A percentile compares a stretch with the other conserved stretches of the same genome.
phyloP scores from a whole-genome alignment of 2,888 invertebrate genomes.

The Plusia festucae region DNA sequence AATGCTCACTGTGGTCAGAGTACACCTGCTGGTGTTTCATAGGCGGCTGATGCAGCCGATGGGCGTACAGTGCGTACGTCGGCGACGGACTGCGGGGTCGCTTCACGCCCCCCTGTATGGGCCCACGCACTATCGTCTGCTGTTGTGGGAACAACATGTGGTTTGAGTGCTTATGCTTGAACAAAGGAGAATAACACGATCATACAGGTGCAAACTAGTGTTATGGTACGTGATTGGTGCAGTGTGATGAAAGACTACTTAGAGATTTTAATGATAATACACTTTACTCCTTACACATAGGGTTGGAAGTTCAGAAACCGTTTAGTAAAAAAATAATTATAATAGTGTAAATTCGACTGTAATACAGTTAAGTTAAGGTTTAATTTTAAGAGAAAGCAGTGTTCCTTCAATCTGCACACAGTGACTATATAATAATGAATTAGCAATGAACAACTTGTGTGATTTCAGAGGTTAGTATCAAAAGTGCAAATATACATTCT shows the following conservation, averaged over 20 bases:
- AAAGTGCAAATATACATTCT: not conserved
- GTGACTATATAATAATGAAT: not conserved
- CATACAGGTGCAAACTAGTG: conserved; percentile 52
- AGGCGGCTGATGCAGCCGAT: conserved; percentile 80
- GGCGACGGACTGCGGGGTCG: conserved; percentile 90
- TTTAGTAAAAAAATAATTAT: no score
- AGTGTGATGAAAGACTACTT: not conserved
- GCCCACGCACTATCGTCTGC: conserved; percentile 82
- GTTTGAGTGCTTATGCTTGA: conserved; percentile 71
- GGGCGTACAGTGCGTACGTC: conserved; percentile 83
- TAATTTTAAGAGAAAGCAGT: not conserved
- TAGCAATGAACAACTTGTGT: not conserved
- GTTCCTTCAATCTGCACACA: not conserved
- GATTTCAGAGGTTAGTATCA: not conserved
- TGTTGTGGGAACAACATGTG: conserved; percentile 76
- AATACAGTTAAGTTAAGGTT: not conserved
- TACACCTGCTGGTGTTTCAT: conserved; percentile 87
- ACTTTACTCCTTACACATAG: no score
- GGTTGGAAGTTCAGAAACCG: no score
- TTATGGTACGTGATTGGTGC: conserved; percentile 10
- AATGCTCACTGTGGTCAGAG: conserved; percentile 90
- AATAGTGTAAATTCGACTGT: not conserved
- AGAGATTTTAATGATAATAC: not conserved
- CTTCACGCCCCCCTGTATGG: conserved; percentile 83
- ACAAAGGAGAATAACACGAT: conserved; percentile 61